Evolutionary conservation across 2,113 vertebrate genomes (phyloP).

Genomic region (Chloropsis cyanopogon): DNA sequence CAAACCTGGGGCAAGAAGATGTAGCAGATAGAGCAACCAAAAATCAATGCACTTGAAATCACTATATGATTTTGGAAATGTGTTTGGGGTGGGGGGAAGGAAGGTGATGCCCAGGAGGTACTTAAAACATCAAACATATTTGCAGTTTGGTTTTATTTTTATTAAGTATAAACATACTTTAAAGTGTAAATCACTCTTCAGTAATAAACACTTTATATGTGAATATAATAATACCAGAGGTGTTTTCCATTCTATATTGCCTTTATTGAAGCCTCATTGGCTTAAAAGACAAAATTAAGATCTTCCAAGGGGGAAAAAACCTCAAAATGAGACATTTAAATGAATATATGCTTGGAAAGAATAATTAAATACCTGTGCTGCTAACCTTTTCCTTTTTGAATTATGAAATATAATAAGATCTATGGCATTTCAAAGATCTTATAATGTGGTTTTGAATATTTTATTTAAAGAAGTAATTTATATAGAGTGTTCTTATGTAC

Average conservation of each 20-base stretch:
- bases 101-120: not conserved
- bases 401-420: not conserved
- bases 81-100: accelerated
- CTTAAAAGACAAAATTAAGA: not conserved
- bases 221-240: not conserved
- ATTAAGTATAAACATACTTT: not conserved
- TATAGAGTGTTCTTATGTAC: not conserved
- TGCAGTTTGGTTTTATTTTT: not conserved
- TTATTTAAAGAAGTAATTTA: constrained; percentile 8
- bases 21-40: not conserved
- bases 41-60: not conserved
- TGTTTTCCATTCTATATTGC: not conserved
- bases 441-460: not conserved
- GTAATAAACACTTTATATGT: not conserved
- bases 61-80: not conserved
- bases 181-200: not conserved
- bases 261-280: not conserved
- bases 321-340: not conserved
- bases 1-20: not conserved
- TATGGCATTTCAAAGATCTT: not conserved
- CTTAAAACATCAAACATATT: not conserved
- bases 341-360: not conserved
- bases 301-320: not conserved
- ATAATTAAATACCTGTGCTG: not conserved
- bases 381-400: not conserved